Conservation (phyloP, 2,113 vertebrate genomes). For the Rhineura floridana region DNA sequence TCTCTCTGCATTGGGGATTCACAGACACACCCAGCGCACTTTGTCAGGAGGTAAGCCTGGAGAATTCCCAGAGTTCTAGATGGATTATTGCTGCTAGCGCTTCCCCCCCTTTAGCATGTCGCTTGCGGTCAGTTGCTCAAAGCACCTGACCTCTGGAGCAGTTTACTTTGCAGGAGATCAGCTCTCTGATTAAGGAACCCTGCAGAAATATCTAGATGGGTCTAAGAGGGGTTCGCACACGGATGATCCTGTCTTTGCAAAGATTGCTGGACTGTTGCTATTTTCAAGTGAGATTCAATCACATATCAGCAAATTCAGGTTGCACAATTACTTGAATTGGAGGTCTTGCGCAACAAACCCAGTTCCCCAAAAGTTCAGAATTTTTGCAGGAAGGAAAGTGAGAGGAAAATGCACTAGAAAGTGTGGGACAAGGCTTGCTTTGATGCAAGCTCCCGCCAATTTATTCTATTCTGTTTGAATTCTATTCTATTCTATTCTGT, state of each 20-base stretch:
- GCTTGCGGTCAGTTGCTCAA: neutral
- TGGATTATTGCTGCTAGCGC: too few relatives aligned
- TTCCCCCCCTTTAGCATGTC: neutral
- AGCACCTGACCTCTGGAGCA: neutral
- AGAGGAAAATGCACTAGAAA: too few relatives aligned
- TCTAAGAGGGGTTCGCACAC: neutral
- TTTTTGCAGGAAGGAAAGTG: too few relatives aligned
- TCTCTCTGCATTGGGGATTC: neutral
- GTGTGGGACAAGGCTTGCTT: too few relatives aligned
- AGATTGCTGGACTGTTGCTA: neutral
- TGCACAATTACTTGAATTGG: too few relatives aligned
- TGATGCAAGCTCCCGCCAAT: too few relatives aligned
- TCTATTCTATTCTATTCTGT: neutral
- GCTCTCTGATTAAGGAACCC: neutral
- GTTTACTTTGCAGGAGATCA: neutral
- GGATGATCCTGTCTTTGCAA: neutral
- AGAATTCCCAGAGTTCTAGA: neutral
- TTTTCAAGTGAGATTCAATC: too few relatives aligned
- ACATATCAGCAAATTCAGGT: too few relatives aligned
- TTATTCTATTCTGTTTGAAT: neutral
- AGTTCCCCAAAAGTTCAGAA: too few relatives aligned
- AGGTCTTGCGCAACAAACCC: too few relatives aligned
- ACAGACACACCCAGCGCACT: neutral
- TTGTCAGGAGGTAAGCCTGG: neutral
- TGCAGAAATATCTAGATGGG: rapidly evolving